These are phyloP conservation scores for Cryptus viduatorius DNA, from an alignment of 2,888 invertebrate species.

Conservation along the genomic window DNA sequence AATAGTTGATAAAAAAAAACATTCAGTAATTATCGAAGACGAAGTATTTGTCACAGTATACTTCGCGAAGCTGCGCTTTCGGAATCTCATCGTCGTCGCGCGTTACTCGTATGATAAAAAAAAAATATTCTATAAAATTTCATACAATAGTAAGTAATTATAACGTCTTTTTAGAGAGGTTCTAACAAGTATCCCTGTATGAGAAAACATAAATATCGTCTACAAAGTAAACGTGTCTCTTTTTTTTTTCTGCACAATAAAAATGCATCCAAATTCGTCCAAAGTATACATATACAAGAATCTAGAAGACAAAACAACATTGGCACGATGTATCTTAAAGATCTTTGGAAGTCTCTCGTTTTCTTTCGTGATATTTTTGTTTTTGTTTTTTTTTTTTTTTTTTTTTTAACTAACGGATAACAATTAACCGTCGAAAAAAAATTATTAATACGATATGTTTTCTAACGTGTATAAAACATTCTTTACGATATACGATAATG, in stretches of 20 bases:
- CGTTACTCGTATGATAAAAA: neutral
- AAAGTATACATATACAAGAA: neutral
- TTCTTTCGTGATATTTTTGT: conserved; percentile 41
- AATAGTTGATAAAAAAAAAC: too few species aligned
- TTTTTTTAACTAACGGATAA: conserved; percentile 37
- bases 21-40: conserved; percentile 3
- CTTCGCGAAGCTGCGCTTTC: neutral
- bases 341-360: conserved; percentile 41
- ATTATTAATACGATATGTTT: conserved; percentile 26
- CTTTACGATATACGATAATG: conserved; percentile 10
- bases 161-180: neutral
- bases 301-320: neutral
- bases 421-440: conserved; percentile 41
- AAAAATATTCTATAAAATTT: neutral
- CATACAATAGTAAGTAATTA: neutral
- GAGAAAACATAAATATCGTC: neutral
- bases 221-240: neutral
- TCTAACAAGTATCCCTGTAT: neutral
- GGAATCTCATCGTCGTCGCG: neutral
- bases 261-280: neutral
- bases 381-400: neutral
- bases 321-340: conserved; percentile 21
- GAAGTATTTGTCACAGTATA: conserved; percentile 23
- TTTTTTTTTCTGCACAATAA: neutral
- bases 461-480: conserved; percentile 52